Conservation (phyloP, 2,113 vertebrate genomes). For the Chascanopsetta lugubris region DNA sequence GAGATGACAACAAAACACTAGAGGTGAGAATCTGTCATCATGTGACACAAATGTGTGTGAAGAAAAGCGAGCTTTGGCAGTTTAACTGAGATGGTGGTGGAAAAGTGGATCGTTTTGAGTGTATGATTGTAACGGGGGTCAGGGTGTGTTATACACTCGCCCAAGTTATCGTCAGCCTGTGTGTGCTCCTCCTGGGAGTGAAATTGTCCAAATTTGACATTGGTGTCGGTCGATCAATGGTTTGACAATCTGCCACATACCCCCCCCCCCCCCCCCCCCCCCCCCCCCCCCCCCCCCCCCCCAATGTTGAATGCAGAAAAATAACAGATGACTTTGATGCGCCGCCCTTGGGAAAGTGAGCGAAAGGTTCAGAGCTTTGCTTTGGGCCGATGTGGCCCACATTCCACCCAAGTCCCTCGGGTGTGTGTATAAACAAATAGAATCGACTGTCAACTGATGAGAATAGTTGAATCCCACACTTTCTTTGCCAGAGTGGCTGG, state of each 20-base stretch:
- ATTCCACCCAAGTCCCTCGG: conserved; percentile 30
- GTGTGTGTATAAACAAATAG: conserved; percentile 22
- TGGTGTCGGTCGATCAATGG: neutral
- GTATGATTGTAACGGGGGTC: too few relatives aligned
- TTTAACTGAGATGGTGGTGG: too few relatives aligned
- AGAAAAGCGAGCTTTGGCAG: too few relatives aligned
- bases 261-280: neutral
- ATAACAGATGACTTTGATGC: neutral
- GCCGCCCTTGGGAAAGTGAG: conserved; percentile 7
- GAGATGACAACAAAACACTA: too few relatives aligned
- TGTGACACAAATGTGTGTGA: too few relatives aligned
- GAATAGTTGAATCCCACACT: conserved; percentile 19
- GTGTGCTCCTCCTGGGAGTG: neutral
- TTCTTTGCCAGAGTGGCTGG: too few relatives aligned
- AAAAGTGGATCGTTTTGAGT: too few relatives aligned
- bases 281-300: neutral
- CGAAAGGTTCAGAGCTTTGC: conserved; percentile 14
- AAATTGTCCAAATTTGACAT: neutral
- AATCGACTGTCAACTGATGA: conserved; percentile 26
- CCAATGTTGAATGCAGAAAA: neutral
- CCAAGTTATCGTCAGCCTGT: neutral
- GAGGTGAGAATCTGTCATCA: too few relatives aligned
- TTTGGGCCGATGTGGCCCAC: conserved; percentile 33
- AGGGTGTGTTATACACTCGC: too few relatives aligned
- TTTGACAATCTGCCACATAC: neutral